Percentiles rank a stretch among this genome's conserved stretches.
Evolutionary conservation across 2,888 invertebrate genomes (phyloP).

Genomic region (Teleiodes luculella): DNA sequence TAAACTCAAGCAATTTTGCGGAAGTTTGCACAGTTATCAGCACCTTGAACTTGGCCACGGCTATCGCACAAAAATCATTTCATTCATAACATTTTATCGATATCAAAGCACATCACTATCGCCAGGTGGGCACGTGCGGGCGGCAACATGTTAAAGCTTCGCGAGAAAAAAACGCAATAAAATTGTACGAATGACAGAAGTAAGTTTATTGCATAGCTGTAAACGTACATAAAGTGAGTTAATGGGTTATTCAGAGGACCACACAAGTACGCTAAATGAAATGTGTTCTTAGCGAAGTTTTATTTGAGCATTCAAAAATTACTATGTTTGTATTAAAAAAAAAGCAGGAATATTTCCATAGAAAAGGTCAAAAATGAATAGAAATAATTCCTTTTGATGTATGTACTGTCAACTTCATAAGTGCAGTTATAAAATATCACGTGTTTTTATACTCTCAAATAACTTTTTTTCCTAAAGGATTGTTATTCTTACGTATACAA

Average conservation of each 20-base stretch:
- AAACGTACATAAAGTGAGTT: background rate
- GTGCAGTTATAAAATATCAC: too few relatives aligned
- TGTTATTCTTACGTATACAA: too few relatives aligned
- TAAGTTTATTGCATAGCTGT: background rate
- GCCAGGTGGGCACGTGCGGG: constrained; percentile 10
- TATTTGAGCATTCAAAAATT: too few relatives aligned
- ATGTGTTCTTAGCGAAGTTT: too few relatives aligned
- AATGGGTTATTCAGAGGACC: background rate
- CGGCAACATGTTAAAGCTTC: background rate
- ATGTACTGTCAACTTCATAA: too few relatives aligned
- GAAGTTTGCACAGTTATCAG: background rate
- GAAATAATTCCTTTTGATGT: too few relatives aligned
- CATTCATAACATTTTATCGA: background rate
- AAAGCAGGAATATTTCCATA: too few relatives aligned
- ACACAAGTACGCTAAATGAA: too few relatives aligned
- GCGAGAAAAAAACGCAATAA: background rate
- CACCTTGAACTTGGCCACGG: background rate
- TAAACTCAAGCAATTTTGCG: background rate
- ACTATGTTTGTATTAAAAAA: too few relatives aligned
- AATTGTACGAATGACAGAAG: background rate
- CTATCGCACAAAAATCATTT: background rate
- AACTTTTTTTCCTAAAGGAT: too few relatives aligned
- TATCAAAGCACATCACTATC: constrained; percentile 1
- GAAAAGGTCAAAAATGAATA: too few relatives aligned
- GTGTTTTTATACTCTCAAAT: too few relatives aligned